phyloP scores from a whole-genome alignment of 2,113 vertebrate genomes.

The Herpetotheres cachinnans region DNA sequence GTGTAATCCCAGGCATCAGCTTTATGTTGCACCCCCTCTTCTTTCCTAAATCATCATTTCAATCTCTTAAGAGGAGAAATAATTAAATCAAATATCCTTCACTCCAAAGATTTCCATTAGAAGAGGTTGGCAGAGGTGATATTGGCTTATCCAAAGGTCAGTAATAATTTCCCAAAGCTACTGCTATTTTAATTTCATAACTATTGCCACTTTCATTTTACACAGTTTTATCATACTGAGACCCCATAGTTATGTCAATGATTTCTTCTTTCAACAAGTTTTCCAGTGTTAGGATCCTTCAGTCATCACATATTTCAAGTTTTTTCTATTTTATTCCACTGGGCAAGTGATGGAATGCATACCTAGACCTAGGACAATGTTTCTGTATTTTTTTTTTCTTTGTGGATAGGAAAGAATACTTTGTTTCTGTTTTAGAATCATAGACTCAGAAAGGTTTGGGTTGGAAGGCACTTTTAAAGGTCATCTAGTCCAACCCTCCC shows the following conservation, averaged over 20 bases:
- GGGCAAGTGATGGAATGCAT: background rate
- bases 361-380: background rate
- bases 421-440: background rate
- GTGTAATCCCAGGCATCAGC: background rate
- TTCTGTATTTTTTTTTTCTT: background rate
- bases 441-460: background rate
- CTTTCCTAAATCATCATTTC: background rate
- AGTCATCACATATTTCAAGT: background rate
- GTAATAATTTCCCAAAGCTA: background rate
- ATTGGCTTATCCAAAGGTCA: background rate
- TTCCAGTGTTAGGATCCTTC: background rate
- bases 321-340: background rate
- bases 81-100: background rate
- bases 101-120: background rate
- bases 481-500: too few relatives aligned
- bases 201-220: background rate
- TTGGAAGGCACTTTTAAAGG: background rate
- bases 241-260: background rate
- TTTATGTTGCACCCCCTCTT: background rate
- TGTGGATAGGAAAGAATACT: background rate
- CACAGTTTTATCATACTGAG: background rate
- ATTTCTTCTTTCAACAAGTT: background rate
- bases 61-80: background rate
- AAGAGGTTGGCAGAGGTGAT: background rate
- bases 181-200: background rate